phyloP scores from a whole-genome alignment of 2,888 invertebrate genomes.

The Himalopsyche anomala region DNA sequence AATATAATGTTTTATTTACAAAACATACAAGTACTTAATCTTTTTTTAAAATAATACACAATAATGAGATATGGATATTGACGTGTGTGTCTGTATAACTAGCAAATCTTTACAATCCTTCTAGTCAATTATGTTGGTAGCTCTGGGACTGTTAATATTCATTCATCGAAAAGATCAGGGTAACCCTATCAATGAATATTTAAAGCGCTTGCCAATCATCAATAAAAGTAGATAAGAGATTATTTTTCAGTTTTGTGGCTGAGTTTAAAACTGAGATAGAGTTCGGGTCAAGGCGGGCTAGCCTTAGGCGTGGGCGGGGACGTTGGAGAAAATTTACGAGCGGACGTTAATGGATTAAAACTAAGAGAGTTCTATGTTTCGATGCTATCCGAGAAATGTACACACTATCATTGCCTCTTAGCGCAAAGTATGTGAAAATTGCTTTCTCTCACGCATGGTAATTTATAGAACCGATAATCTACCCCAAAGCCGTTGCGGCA shows the following conservation, averaged over 20 bases:
- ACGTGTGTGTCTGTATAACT: no score
- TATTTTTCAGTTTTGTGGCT: conserved; percentile 5
- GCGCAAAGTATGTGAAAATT: conserved; percentile 19
- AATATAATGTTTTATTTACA: no score
- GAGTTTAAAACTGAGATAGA: neutral
- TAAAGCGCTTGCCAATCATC: conserved; percentile 14
- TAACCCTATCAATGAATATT: neutral
- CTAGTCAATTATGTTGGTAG: neutral
- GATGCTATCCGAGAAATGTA: conserved; percentile 26
- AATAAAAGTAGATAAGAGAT: neutral
- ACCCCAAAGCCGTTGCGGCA: neutral
- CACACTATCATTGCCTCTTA: conserved; percentile 25
- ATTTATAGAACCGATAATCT: conserved; percentile 10
- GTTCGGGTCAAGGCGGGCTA: neutral
- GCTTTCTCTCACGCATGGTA: conserved; percentile 12
- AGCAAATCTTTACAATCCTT: no score
- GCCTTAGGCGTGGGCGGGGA: neutral
- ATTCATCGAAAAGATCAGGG: neutral
- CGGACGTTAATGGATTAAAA: conserved; percentile 58
- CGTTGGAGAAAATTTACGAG: conserved; percentile 54
- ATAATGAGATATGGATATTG: no score
- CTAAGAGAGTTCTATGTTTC: conserved; percentile 35
- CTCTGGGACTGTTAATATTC: no score
- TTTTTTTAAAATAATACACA: no score
- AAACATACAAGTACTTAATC: no score